Evolutionary conservation across 2,113 vertebrate species (phyloP), one percentile per base, ranked within the genome.

Genomic region (Pyrgilauda ruficollis): DNA sequence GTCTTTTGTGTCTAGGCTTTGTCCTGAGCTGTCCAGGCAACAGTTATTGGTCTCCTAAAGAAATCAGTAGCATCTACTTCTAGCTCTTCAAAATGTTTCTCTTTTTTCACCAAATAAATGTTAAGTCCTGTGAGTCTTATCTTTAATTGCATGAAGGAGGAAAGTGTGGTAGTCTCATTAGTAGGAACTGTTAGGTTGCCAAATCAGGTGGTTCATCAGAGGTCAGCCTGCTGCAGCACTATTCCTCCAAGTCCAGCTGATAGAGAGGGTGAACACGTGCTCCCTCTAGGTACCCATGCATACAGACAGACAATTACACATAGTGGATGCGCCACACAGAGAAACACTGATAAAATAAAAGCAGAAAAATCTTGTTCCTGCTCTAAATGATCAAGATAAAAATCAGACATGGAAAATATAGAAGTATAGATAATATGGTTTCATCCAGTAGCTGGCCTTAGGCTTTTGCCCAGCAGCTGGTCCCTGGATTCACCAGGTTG

Each of bases 201-300:
- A 62, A 0, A 58, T 13, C 15, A 44, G n/a, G 13, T 24, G 58
- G 20, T 39, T 44, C 33, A 30, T 61, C 37, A 58, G 53, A 37
- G 31, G 4, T 62, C 30, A 94, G 73, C 6, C 23, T 79, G 46
- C 20, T 30, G 23, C 55, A 74, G 66, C 13, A 22, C 50, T 2
- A 0, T 33, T 28, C 33, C 39, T 55, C 27, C 21, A 28, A 4
- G 31, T 58, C 21, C 70, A 46, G 39, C 6, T 7, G 4, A 20
- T 0, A 74, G 33, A 0, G 0, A 46, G 35, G 53, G 23, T 15
- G 6, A 73, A 3, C 17, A 4, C 0, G 3, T 15, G 11, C 28
- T 63, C 31, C 24, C n/a, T 13, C 5, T 0, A 28, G 15, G 24
- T 5, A 6, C 19, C 35, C 2, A 0, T 5, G 10, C 12, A 30